phyloP scores from a whole-genome alignment of 1,140 invertebrate species.

The Mamestra configurata region DNA sequence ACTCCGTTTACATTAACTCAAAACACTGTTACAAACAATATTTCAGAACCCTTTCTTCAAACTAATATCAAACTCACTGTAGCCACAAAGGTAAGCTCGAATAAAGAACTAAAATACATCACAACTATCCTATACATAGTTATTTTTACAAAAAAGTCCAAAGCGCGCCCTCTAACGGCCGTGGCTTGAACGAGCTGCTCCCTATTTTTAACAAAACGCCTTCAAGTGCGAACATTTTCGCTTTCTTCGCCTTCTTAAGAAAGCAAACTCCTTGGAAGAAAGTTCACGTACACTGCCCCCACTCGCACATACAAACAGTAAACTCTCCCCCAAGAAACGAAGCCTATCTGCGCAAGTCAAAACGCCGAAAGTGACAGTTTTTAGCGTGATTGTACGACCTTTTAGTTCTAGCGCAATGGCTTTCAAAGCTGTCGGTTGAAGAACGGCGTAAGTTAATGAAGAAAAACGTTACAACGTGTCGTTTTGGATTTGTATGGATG shows the following conservation, averaged over 20 bases:
- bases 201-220: constrained; percentile 84
- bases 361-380: constrained; percentile 44
- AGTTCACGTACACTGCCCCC: constrained; percentile 68
- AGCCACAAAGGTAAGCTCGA: neutral
- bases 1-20: too few relatives aligned
- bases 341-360: constrained; percentile 20
- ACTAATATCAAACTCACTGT: neutral
- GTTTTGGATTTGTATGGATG: neutral
- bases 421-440: neutral
- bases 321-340: constrained; percentile 36
- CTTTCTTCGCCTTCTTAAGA: constrained; percentile 87
- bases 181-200: constrained; percentile 63
- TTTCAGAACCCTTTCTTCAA: neutral
- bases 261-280: constrained; percentile 79
- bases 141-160: constrained; percentile 53
- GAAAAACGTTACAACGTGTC: neutral
- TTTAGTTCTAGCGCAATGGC: neutral
- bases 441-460: neutral
- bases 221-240: constrained; percentile 84
- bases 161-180: constrained; percentile 78
- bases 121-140: constrained; percentile 24
- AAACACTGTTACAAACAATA: neutral
- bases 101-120: neutral
- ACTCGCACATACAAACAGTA: constrained; percentile 69
- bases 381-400: constrained; percentile 7